Conservation (phyloP, 2,113 vertebrate species). For the Circaetus gallicus region DNA sequence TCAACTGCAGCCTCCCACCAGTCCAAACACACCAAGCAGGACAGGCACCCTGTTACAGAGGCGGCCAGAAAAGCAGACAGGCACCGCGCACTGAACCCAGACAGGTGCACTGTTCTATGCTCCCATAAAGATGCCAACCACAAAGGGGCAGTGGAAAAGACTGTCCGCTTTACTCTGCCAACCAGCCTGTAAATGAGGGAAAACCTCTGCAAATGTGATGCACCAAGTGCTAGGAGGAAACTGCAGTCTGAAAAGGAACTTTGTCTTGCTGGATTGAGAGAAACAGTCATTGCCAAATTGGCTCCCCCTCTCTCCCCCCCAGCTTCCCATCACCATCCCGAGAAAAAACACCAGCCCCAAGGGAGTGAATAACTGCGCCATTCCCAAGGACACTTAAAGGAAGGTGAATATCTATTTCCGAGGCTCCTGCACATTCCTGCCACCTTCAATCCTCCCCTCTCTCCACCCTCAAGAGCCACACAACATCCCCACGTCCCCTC, state of each 20-base stretch:
- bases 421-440: background rate
- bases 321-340: background rate
- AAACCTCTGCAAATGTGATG: background rate
- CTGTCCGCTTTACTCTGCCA: background rate
- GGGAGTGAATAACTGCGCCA: background rate
- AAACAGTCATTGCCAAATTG: background rate
- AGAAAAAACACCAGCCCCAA: background rate
- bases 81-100: background rate
- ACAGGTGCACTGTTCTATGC: background rate
- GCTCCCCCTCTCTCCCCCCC: background rate
- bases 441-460: background rate
- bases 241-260: background rate
- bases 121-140: background rate
- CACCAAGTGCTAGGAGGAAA: background rate
- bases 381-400: conserved; percentile 36
- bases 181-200: background rate
- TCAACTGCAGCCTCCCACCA: background rate
- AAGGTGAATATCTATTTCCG: background rate
- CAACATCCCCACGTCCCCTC: background rate
- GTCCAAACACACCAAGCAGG: background rate
- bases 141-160: background rate
- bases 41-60: background rate
- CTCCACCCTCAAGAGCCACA: background rate
- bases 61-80: background rate
- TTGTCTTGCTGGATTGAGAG: background rate